phyloP scores from a whole-genome alignment of 2,113 vertebrate species.

The Grus americana region DNA sequence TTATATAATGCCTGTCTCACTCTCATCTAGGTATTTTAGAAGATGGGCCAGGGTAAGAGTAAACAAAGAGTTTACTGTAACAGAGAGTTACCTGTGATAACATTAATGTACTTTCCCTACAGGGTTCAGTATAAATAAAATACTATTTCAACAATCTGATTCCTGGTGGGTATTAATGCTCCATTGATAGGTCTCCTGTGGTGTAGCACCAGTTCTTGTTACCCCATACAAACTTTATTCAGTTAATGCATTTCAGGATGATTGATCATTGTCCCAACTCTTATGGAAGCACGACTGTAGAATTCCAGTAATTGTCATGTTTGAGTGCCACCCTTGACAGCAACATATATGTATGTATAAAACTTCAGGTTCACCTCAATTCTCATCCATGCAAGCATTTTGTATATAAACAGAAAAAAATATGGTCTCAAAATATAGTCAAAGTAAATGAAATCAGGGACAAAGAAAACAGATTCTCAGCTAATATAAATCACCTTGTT shows the following conservation, averaged over 20 bases:
- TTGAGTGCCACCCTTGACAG: background rate
- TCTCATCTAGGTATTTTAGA: background rate
- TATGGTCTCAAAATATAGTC: background rate
- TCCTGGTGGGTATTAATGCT: background rate
- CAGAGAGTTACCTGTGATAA: background rate
- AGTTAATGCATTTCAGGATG: background rate
- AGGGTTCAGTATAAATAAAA: background rate
- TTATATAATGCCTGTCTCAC: background rate
- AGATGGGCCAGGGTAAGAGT: background rate
- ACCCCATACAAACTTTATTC: background rate
- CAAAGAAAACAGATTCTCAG: background rate
- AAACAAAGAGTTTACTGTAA: background rate
- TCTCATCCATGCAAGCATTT: background rate
- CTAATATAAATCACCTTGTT: background rate
- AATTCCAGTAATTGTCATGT: background rate
- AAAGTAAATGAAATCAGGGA: background rate
- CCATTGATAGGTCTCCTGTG: background rate
- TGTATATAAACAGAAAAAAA: background rate
- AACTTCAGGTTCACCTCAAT: background rate
- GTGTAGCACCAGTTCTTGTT: background rate
- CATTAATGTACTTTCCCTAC: background rate
- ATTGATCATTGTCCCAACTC: background rate
- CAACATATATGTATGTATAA: background rate
- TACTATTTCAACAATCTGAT: background rate
- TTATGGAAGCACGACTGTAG: background rate